phyloP scores from a whole-genome alignment of 2,113 vertebrate species.

The Lasiurus borealis region DNA sequence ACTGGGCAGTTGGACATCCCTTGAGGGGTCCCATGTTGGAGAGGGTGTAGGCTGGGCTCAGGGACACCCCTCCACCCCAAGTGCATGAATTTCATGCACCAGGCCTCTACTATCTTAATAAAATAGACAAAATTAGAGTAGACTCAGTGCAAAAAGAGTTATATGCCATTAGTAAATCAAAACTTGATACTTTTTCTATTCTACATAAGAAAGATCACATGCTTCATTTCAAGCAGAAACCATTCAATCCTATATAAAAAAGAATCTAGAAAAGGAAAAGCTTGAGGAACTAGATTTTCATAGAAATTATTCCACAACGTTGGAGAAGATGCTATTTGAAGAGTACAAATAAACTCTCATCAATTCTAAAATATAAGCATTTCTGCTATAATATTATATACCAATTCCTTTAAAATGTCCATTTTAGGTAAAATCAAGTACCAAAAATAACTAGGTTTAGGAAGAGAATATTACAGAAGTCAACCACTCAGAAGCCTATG shows the following conservation, averaged over 20 bases:
- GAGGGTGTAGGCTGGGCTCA: no score
- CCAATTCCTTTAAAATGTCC: neutral
- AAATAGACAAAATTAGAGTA: neutral
- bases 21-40: no score
- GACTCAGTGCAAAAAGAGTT: neutral
- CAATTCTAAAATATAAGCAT: neutral
- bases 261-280: neutral
- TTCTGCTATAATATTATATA: neutral
- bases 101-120: neutral
- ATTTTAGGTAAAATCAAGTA: conserved; percentile 24
- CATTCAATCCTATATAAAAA: neutral
- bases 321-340: neutral
- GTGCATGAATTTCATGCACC: no score
- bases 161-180: neutral
- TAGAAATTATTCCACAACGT: neutral
- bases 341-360: neutral
- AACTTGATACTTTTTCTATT: conserved; percentile 3
- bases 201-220: neutral
- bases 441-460: neutral
- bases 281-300: neutral
- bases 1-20: no score
- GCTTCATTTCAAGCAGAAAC: neutral
- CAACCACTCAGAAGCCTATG: neutral
- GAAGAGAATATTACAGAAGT: neutral
- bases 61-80: no score